Evolutionary conservation across 1,140 invertebrate genomes (phyloP), one percentile per base, ranked within the genome.

Genomic region (Charaxes varanes): DNA sequence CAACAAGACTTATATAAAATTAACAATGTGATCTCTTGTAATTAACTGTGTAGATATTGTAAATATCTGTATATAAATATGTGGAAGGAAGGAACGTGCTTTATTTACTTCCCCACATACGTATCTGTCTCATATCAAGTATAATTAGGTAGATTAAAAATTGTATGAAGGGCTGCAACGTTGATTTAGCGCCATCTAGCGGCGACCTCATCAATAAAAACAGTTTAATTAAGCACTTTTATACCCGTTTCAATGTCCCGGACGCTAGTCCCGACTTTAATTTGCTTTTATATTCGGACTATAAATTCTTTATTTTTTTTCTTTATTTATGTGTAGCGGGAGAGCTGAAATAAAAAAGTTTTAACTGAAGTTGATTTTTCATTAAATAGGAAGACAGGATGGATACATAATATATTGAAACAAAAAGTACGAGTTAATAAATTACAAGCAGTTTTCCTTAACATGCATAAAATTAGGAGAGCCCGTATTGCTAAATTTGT

Each of bases 141-240:
- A 18, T 10, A 40, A 40, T 30, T 21, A 40, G 23, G 73, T 77
- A 77, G 76, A 78, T n/a, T n/a, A 78, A 80, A 71, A 67, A 62
- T 60, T 45, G 21, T n/a, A n/a, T n/a, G n/a, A n/a, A 69, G 69
- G 62, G 57, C 50, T 65, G 51, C 49, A 52, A 59, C 68, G 67
- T 71, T 79, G 73, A 82, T 82, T 74, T 77, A 82, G 66, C 67
- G 71, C 73, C 78, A 78, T 79, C 71, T 79, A 66, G 69, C 67
- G 73, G 74, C 52, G 62, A 61, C 66, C 68, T 67, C 74, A 81
- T 81, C 72, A 77, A 78, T 79, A 82, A 78, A 72, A 76, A 76
- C 70, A 66, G 63, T 79, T 79, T 82, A 78, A 79, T 82, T 73
- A 82, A 82, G 79, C 62, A 79, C 63, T 79, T 81, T 81, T 79